Base-by-base conservation (phyloP, 2,888 invertebrate genomes). In the Junonia oenone region DNA sequence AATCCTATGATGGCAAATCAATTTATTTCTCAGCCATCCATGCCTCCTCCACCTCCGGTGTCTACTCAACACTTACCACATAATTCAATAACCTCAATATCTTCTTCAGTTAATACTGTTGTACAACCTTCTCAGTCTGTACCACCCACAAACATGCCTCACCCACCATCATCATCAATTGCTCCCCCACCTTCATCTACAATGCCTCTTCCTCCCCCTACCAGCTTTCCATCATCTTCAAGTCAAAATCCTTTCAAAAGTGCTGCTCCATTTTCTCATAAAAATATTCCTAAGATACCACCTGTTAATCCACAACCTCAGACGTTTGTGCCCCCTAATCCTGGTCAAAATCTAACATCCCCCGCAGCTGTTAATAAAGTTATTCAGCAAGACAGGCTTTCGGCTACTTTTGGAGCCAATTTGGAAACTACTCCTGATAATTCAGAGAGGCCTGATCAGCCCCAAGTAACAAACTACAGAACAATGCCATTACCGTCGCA, bases 391-490 rank as follows among this genome's bases (percentile, higher is more conserved):
- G 78, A 72, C 56, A 71, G 79, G 66, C 65, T 75, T 19, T 68
- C 81, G n/a, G 68, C 78, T 40, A 83, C 83, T 38, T 91, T 83
- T 71, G 91, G 91, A 55, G 92, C 92, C 2, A 93, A 94, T 75
- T 82, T 93, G 60, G 93, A 94, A 78, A 92, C 92, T 3, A 87
- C 92, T 2, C 93, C 93, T 1, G 94, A 94, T 72, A 94, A 94
- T 72, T 93, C 93, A 0, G 94, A 94, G 74, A 89, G 92, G 54
- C 92, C 93, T 0, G 93, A 93, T 71, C 87, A 81, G 57, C 87
- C 84, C 3, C 81, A 77, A 61, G 63, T 75, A 27, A 60, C 76
- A 1, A 65, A 72, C 8, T 81, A 75, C 53, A 68, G 77, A 45
- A 69, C 74, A 0, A 58, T 73, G 58, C 67, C 79, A 33, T 62